Conservation (phyloP, 2,888 invertebrate species). For the Stenodera caucasica region DNA sequence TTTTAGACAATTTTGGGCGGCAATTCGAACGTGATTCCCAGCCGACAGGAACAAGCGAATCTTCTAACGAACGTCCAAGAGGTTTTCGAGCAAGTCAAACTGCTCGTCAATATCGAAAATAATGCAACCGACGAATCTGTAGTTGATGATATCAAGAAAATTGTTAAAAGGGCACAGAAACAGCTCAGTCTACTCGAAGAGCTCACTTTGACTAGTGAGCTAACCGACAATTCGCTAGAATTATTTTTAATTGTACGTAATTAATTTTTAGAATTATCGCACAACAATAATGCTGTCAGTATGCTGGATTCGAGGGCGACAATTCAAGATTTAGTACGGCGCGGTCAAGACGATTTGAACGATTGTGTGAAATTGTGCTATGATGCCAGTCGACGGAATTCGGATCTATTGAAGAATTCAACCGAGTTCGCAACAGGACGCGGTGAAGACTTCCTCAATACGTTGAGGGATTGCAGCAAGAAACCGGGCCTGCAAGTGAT, state of each 20-base stretch:
- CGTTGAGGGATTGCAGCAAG: conserved; percentile 40
- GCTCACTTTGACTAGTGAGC: conserved; percentile 45
- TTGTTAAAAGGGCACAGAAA: conserved; percentile 38
- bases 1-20: conserved; percentile 19
- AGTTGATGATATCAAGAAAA: conserved; percentile 37
- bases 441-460: conserved; percentile 42
- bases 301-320: conserved; percentile 29
- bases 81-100: conserved; percentile 44
- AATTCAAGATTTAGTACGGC: conserved; percentile 32
- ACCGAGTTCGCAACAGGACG: conserved; percentile 35
- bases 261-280: conserved; percentile 33
- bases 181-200: conserved; percentile 41
- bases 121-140: conserved; percentile 41
- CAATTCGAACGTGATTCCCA: conserved; percentile 39
- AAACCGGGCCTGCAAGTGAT: conserved; percentile 41
- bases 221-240: too few relatives aligned
- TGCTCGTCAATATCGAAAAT: conserved; percentile 40
- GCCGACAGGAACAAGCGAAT: conserved; percentile 44
- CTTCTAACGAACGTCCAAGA: conserved; percentile 45
- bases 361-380: conserved; percentile 29
- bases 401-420: conserved; percentile 29
- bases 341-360: conserved; percentile 30
- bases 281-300: conserved; percentile 32
- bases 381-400: conserved; percentile 28
- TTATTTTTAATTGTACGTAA: too few relatives aligned